Evolutionary conservation across 2,888 invertebrate genomes (phyloP), one percentile per base, ranked within the genome.

Genomic region (Drosophila vallismaia): DNA sequence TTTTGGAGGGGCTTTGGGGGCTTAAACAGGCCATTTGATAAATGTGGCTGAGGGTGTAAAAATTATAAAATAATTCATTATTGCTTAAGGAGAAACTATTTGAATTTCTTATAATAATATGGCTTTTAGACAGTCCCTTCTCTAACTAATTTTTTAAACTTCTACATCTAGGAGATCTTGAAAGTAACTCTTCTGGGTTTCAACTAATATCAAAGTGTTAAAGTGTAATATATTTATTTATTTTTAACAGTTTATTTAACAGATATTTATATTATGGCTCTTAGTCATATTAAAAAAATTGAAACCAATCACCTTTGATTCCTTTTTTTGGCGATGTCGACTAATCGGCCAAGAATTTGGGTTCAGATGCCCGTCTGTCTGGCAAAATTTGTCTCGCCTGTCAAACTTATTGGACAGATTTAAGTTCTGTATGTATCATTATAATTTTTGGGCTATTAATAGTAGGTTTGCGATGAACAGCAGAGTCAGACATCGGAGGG

Each of bases 331-430:
- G 19, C 19, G 19, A 19, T 19, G 62, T 60, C 68, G 64, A 73
- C 71, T 82, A 82, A 79, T 79, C 69, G 71, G 36, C 29, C 45
- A 79, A 76, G 71, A 74, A 82, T 68, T 63, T 50, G 55, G 55
- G 40, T 55, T 28, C 68, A 74, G 49, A 44, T 49, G 63, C 60
- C 74, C 63, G 71, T 59, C 68, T 63, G 50, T 48, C 60, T 72
- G 49, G 14, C 60, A 46, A 67, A 68, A 85, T 85, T 79, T 76
- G 77, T 77, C 63, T 51, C 75, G 75, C 70, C 62, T 76, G 85
- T 79, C 82, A 81, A 72, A 79, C 58, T 78, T 74, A 79, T 73
- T 67, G 62, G 76, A 58, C 70, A 40, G 66, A 51, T 69, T 59
- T 40, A 48, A 56, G 53, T 63, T 6, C 42, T 33, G 6, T 6